Evolutionary conservation across 2,888 invertebrate species (phyloP), one percentile per base, ranked within the genome.

Genomic region (Cylindroiulus punctatus): DNA sequence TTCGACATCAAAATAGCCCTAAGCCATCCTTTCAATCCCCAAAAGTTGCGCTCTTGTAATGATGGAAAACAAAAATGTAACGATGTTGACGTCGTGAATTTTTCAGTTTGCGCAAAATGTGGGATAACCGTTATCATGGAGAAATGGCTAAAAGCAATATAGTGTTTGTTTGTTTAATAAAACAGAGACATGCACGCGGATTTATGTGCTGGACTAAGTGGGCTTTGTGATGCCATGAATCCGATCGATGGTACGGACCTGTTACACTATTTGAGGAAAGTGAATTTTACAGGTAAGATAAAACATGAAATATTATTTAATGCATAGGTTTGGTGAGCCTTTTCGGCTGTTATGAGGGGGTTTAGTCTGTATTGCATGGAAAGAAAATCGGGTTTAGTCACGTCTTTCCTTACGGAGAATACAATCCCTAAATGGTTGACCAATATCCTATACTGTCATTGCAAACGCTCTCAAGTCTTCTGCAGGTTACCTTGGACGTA

Each of bases 221-320:
- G 97, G 0, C 92, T 98, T 0, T 98, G 98, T 90, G 94, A 95
- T 65, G 94, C 94, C 30, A 98, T 98, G 97, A 94, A 94, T 88
- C 97, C 97, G 0, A 96, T 96, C 22, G 96, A 96, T 90, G 98
- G 98, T 0, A 94, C 95, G 0, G 94, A 95, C 88, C 93, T 98
- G 85, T 93, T 97, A 44, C 93, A 95, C 88, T 97, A 96, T 90
- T 93, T 98, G 57, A 93, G 96, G 85, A 95, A 95, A 90, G 97
- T 98, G 36, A 93, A 95, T 90, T 98, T 98, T 90, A 93, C 94
- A 91, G 98, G 98, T 97, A 91, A 93, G 92, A 89, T 76, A 76
- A 76, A 76, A 76, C 32, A 30, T 30, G 30, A 76, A 17, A 30
- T 76, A 17, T 76, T 76, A 32, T 76, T 30, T 30, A 14, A 76